phyloP scores from a whole-genome alignment of 2,797 vertebrate species.

The Allobates femoralis region DNA sequence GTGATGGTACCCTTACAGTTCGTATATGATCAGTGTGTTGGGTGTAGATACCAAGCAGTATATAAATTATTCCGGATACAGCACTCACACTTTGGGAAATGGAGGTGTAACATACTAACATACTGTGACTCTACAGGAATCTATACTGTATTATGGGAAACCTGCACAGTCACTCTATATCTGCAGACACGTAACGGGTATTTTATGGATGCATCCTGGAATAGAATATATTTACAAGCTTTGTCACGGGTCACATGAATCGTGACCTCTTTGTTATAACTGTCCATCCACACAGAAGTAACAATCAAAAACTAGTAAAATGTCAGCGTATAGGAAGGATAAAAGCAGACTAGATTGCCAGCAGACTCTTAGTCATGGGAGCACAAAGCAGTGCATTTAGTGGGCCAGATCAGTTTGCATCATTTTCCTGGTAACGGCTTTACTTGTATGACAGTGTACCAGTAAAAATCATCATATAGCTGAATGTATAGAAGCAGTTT shows the following conservation, averaged over 20 bases:
- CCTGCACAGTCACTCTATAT: background rate
- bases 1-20: too few relatives aligned
- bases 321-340: constrained; percentile 14
- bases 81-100: background rate
- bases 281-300: constrained; percentile 1
- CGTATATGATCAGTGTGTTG: too few relatives aligned
- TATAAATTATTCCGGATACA: background rate
- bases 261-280: constrained; percentile 4
- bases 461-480: background rate
- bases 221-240: constrained; percentile 29
- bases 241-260: constrained; percentile 29
- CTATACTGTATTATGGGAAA: constrained; percentile 5
- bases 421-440: constrained; percentile 3
- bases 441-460: constrained; percentile 3
- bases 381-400: constrained; percentile 10
- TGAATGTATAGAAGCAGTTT: background rate
- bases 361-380: constrained; percentile 42
- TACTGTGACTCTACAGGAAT: background rate
- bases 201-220: background rate
- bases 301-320: constrained; percentile 33
- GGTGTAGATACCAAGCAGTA: background rate
- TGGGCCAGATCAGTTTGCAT: background rate
- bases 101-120: background rate
- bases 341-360: constrained; percentile 11
- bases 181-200: background rate